phyloP scores from a whole-genome alignment of 2,113 vertebrate genomes.

The Pogona vitticeps region DNA sequence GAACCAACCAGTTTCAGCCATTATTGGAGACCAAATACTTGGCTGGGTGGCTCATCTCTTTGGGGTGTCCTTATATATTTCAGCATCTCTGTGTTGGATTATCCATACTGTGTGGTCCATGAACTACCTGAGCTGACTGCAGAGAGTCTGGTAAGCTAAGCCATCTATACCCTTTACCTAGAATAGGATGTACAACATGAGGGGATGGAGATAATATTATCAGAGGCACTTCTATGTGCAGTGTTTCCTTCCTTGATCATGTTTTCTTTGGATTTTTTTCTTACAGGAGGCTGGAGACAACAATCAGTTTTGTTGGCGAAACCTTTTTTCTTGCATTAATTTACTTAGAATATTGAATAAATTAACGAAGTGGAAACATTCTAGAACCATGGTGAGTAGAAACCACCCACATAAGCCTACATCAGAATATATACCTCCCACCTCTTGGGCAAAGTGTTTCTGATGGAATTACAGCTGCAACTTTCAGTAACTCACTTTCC shows the following conservation, averaged over 20 bases:
- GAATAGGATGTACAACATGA: not conserved
- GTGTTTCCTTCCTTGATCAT: accelerated
- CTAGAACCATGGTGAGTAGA: constrained; percentile 92
- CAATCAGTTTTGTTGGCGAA: constrained; percentile 99
- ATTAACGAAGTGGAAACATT: constrained; percentile 99
- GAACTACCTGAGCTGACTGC: constrained; percentile 96
- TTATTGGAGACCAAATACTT: not conserved
- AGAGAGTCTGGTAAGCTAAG: constrained; percentile 90
- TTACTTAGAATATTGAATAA: constrained; percentile 97
- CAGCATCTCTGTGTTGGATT: constrained; percentile 96
- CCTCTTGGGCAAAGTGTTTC: not conserved
- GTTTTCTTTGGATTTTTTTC: not conserved
- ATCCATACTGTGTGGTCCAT: constrained; percentile 91
- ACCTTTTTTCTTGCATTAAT: constrained; percentile 98
- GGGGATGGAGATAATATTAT: not conserved
- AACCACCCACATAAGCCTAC: accelerated
- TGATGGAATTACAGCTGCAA: not conserved
- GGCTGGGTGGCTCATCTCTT: not conserved
- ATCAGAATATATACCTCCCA: accelerated
- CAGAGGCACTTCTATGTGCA: not conserved
- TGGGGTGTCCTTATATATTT: constrained; percentile 5
- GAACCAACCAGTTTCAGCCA: not conserved
- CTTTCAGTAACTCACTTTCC: not conserved
- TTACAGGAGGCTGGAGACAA: constrained; percentile 95
- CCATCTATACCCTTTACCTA: accelerated